Evolutionary conservation across 2,113 vertebrate species (phyloP).

Genomic region (Chrysemys picta): DNA sequence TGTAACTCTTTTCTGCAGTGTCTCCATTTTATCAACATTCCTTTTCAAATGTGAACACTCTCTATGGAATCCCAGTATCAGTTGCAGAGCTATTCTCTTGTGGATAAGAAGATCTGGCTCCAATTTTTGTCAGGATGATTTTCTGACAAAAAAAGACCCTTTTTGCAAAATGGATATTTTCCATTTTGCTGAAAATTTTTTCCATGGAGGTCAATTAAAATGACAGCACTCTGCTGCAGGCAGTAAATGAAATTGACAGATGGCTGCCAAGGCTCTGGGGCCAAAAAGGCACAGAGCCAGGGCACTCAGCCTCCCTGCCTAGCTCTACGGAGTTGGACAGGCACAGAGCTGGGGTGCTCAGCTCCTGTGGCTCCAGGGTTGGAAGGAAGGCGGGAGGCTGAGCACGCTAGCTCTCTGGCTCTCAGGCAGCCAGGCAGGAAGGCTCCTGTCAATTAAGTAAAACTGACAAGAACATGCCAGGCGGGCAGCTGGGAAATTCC

Average conservation of each 20-base stretch:
- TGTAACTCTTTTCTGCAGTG: neutral
- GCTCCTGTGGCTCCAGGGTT: neutral
- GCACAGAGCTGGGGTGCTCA: neutral
- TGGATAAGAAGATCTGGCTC: no score
- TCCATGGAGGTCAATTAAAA: neutral
- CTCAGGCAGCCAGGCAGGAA: neutral
- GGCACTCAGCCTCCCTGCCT: neutral
- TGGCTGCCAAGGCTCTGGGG: neutral
- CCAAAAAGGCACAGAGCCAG: no score
- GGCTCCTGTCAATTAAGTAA: neutral
- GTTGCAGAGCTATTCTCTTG: neutral
- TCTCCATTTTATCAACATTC: neutral
- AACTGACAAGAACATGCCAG: neutral
- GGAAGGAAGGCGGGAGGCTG: neutral
- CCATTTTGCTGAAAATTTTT: no score
- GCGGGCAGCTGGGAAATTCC: no score
- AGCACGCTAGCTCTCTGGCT: neutral
- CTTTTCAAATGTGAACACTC: neutral
- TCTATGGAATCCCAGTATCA: neutral
- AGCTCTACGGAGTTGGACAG: neutral
- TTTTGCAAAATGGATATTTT: no score
- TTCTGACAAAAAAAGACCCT: no score
- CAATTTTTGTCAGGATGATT: no score
- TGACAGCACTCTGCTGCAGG: neutral
- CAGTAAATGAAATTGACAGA: neutral